Base-by-base conservation (phyloP, 2,113 vertebrate species). In the Falcunculus frontatus region DNA sequence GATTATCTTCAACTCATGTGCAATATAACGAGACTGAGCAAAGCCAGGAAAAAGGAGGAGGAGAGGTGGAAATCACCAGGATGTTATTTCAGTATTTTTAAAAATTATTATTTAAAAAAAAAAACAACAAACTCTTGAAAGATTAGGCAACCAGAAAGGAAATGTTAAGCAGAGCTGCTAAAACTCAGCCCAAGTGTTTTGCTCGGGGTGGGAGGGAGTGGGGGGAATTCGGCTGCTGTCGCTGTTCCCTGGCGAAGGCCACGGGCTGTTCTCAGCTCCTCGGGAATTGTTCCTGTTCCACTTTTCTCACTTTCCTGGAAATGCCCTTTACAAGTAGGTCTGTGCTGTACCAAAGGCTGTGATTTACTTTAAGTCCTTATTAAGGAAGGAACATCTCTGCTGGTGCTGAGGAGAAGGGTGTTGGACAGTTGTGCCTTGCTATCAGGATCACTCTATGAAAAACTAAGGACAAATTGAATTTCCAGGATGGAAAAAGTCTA, bases 381-480 rank as follows among this genome's bases (percentile, higher is more conserved):
- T 78, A 91, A 94, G 64, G 42, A 59, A 83, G 85, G 33, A 39
- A 78, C 77, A 32, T 90, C 93, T 62, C 93, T 47, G 52, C 84
- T 39, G 64, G 60, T 72, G 90, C 91, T 84, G 89, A 88, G 82
- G 94, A 67, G 62, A 87, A 65, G 16, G 33, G 50, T 89, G 86
- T 96, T 7, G 18, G 79, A 75, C n/a, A 95, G 95, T 82, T 95
- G 97, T 97, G 97, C 98, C 98, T 98, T 98, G 95, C 72, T 94
- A 80, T 85, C 81, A 59, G 82, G 88, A 93, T 81, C 75, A 4
- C 80, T 80, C 37, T 39, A 4, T 0, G 32, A 44, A 65, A 84
- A 84, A 75, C 39, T 37, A 68, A 60, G 65, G 44, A 56, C 39
- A 89, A 87, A 69, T 13, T 1, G 0, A 6, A 62, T 89, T 68